Conservation (phyloP, 2,888 invertebrate species). For the Antheraea yamamai region DNA sequence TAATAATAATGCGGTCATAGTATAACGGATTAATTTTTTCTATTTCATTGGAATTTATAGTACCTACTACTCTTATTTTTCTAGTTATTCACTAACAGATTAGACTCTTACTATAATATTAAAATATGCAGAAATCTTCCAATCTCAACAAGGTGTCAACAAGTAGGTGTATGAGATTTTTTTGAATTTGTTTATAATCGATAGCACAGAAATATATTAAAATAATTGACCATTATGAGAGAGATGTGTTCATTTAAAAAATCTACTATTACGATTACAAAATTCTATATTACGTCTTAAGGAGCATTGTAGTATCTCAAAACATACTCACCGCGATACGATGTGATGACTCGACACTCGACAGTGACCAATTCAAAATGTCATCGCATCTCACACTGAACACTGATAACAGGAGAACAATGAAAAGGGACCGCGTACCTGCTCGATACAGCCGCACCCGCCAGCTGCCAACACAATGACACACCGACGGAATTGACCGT, state of each 20-base stretch:
- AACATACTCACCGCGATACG: neutral
- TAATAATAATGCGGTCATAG: neutral
- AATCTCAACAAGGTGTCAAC: no score
- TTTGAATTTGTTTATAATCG: no score
- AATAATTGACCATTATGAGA: neutral
- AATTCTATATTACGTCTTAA: neutral
- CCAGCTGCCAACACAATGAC: constrained; percentile 36
- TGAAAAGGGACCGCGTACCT: constrained; percentile 36
- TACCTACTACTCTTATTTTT: no score
- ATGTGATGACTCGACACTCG: constrained; percentile 18
- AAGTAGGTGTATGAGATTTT: no score
- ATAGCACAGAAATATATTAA: neutral
- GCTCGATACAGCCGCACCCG: constrained; percentile 32
- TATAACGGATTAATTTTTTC: no score
- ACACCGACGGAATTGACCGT: constrained; percentile 28
- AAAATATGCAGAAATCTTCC: no score
- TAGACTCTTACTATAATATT: no score
- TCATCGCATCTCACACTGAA: constrained; percentile 44
- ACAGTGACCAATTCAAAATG: constrained; percentile 29
- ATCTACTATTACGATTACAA: neutral
- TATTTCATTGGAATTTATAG: no score
- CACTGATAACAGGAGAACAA: constrained; percentile 29
- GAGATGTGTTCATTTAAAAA: neutral
- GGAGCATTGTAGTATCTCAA: neutral
- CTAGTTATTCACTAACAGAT: no score